Conservation (phyloP, 2,797 vertebrate genomes). For the Chromis chromis region DNA sequence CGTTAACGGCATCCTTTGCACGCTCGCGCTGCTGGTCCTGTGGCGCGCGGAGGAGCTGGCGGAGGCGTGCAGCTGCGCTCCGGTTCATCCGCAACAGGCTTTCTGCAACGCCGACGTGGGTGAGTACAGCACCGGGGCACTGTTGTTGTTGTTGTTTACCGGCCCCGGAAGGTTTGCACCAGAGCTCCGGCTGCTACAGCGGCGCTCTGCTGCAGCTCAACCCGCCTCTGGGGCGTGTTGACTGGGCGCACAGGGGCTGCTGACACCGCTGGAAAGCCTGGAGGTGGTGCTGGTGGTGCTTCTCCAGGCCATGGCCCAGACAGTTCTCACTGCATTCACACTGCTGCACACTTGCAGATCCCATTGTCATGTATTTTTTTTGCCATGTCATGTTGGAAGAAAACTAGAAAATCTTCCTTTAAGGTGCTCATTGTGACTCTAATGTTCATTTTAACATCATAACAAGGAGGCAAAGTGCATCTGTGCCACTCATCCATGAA, state of each 20-base stretch:
- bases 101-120: slow-evolving; percentile 97
- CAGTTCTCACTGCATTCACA: slow-evolving; percentile 21
- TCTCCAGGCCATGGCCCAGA: slow-evolving; percentile 55
- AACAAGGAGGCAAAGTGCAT: slow-evolving; percentile 5
- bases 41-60: slow-evolving; percentile 88
- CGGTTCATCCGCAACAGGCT: slow-evolving; percentile 96
- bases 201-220: slow-evolving; percentile 8
- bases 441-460: background rate
- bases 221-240: slow-evolving; percentile 17
- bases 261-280: slow-evolving; percentile 49
- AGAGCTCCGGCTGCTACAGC: background rate
- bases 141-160: slow-evolving; percentile 50
- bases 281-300: slow-evolving; percentile 39
- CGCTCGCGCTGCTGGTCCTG: slow-evolving; percentile 85
- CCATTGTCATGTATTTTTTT: slow-evolving; percentile 3
- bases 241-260: slow-evolving; percentile 28
- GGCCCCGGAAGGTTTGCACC: slow-evolving; percentile 28
- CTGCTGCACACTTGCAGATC: slow-evolving; percentile 29
- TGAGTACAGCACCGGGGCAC: slow-evolving; percentile 80
- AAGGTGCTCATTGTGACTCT: too few species aligned
- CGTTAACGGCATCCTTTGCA: slow-evolving; percentile 81
- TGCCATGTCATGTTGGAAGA: slow-evolving; percentile 11
- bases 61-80: slow-evolving; percentile 96
- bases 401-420: too few species aligned
- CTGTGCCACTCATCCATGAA: background rate